These are phyloP conservation scores for Lepidochrysops patricia DNA, from an alignment of 2,888 invertebrate genomes.

Conservation along the genomic window DNA sequence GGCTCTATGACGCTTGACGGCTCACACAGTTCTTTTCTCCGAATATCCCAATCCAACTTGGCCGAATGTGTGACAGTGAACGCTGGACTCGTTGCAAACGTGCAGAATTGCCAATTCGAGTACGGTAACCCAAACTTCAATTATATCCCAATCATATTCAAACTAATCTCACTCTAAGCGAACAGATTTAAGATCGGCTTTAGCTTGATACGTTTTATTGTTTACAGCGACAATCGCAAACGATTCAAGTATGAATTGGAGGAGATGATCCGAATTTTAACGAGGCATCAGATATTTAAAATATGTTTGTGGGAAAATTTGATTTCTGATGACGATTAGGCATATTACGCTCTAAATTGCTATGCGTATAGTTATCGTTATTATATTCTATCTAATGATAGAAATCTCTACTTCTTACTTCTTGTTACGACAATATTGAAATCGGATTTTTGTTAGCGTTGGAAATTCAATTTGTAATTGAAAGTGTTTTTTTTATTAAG, in stretches of 20 bases:
- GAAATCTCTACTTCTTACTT: too few species aligned
- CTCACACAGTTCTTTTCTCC: neutral
- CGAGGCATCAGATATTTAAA: neutral
- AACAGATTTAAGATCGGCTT: neutral
- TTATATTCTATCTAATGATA: too few species aligned
- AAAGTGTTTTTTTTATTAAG: too few species aligned
- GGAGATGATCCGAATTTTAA: slow-evolving; percentile 5
- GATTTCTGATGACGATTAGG: neutral
- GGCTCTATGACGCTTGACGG: neutral
- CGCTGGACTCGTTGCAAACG: neutral
- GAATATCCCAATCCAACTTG: neutral
- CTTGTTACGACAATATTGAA: too few species aligned
- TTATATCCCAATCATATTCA: neutral
- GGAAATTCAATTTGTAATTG: too few species aligned
- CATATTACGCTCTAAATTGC: too few species aligned
- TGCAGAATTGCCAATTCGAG: neutral
- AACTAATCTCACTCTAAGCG: neutral
- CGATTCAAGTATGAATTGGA: neutral
- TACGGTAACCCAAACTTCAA: neutral
- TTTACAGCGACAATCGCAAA: neutral
- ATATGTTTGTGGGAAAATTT: neutral
- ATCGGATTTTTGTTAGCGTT: too few species aligned
- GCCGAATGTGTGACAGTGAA: neutral
- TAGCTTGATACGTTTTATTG: neutral
- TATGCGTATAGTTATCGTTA: too few species aligned